Evolutionary conservation across 2,113 vertebrate genomes (phyloP).

Genomic region (Rhinolophus sinicus): DNA sequence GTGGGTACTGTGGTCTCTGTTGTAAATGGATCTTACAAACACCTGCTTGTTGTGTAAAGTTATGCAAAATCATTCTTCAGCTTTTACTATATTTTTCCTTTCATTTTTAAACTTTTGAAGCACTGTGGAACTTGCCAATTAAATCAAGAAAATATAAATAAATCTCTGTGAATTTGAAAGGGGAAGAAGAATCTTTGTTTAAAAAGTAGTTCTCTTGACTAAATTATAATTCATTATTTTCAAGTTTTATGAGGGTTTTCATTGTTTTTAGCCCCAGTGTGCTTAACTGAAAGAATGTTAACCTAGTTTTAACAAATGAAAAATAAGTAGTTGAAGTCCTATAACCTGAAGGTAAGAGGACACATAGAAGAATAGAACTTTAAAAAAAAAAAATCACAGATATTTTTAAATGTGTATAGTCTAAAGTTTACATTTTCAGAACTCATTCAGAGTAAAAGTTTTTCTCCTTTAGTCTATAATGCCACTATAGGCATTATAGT

Average conservation of each 20-base stretch:
- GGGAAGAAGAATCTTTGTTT: slow-evolving; percentile 49
- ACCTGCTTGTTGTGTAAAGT: slow-evolving; percentile 74
- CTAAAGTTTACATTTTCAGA: background rate
- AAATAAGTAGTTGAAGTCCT: background rate
- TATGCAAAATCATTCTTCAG: slow-evolving; percentile 74
- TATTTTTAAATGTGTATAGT: background rate
- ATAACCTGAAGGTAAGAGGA: background rate
- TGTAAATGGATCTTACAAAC: slow-evolving; percentile 76
- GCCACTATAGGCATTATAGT: background rate
- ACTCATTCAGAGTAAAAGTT: background rate
- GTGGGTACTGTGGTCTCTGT: slow-evolving; percentile 56
- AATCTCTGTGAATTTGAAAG: slow-evolving; percentile 69
- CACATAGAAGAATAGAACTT: background rate
- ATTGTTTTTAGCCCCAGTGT: background rate
- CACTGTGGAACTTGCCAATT: slow-evolving; percentile 68
- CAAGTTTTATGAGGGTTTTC: background rate
- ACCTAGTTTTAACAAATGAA: background rate
- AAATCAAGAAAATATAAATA: slow-evolving; percentile 77
- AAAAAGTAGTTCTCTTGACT: background rate
- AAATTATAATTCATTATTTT: slow-evolving; percentile 57
- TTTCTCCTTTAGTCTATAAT: background rate
- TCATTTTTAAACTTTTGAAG: slow-evolving; percentile 73
- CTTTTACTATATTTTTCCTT: slow-evolving; percentile 10
- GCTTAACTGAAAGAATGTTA: background rate
- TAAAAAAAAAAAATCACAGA: background rate